Evolutionary conservation across 1,140 invertebrate species (phyloP), one percentile per base, ranked within the genome.

Genomic region (Whitmania pigra): DNA sequence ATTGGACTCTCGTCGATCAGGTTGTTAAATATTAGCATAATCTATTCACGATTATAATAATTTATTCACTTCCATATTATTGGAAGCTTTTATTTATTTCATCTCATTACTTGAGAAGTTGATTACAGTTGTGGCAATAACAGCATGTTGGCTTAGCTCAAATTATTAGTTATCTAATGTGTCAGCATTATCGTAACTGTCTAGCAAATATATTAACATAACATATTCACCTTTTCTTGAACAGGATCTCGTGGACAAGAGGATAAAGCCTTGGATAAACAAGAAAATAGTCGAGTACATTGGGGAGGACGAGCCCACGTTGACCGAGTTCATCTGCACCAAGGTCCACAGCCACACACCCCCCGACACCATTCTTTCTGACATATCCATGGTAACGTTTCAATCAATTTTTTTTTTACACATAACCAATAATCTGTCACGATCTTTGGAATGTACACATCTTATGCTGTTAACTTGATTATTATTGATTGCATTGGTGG

Each of bases 211-310:
- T n/a, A n/a, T n/a, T n/a, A n/a, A n/a, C n/a, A n/a, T n/a, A n/a
- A n/a, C n/a, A n/a, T n/a, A n/a, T n/a, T n/a, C n/a, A 49, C 43
- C 43, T 49, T 49, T 49, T 11, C 43, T 0, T 13, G 5, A 80
- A 54, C 76, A 89, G 87, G 82, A 83, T 76, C 83, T 98, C 76
- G 97, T 98, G 91, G 93, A 97, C 82, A 92, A 91, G 79, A 53
- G 94, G 80, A 96, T 99, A 82, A 88, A 93, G 77, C 95, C 95
- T 67, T 99, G 96, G 96, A 94, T 99, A 73, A 97, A 96, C 83
- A 99, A 98, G 83, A 99, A 99, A 84, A 97, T 99, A 74, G 90
- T 97, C 74, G 94, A 98, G 85, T 98, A 98, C 83, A 97, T 99
- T 80, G 96, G 96, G 63, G 96, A 99, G 82, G 94, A 95, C 54